Base-by-base conservation (phyloP, 2,113 vertebrate species). In the Halcyon senegalensis region DNA sequence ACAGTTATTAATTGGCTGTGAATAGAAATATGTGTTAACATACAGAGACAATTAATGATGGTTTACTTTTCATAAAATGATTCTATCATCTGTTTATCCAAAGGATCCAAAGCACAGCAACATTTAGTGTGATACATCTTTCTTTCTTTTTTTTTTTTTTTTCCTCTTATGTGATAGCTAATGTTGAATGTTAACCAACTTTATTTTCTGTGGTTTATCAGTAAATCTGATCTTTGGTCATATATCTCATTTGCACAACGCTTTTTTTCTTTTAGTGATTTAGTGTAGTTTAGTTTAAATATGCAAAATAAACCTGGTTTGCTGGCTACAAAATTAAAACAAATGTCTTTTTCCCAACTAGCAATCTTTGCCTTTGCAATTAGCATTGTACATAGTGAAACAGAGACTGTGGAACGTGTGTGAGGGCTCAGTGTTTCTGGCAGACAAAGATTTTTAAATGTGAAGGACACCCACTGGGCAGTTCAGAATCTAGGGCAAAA, bases 381-480 rank as follows among this genome's bases (percentile, higher is more conserved):
- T 80, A 62, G 28, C 44, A 55, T 80, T 46, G 19, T 95, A 90
- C n/a, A 75, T 58, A 16, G 53, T 6, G 25, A 93, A 96, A 68
- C 53, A 83, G 67, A 60, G 46, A 35, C 13, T 53, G n/a, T 37
- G 86, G 77, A 90, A 69, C 69, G 85, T 67, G 63, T 88, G 53
- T 31, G 64, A 85, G 77, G 66, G 55, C 33, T 90, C 56, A 27
- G n/a, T 0, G 4, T 75, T 80, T 69, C 55, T 84, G 72, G 46
- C 35, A 93, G 66, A 83, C 39, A 56, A 87, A 95, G 63, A 31
- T 85, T 95, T 94, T 92, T 44, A 89, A 95, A 94, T 72, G 66
- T 64, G 91, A 91, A 95, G 70, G 43, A 76, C 28, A 76, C 82
- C 31, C 78, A 76, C 37, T 62, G 62, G 82, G 44, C 60, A 85